Conservation (phyloP, 2,797 vertebrate genomes). For the Characodon lateralis region DNA sequence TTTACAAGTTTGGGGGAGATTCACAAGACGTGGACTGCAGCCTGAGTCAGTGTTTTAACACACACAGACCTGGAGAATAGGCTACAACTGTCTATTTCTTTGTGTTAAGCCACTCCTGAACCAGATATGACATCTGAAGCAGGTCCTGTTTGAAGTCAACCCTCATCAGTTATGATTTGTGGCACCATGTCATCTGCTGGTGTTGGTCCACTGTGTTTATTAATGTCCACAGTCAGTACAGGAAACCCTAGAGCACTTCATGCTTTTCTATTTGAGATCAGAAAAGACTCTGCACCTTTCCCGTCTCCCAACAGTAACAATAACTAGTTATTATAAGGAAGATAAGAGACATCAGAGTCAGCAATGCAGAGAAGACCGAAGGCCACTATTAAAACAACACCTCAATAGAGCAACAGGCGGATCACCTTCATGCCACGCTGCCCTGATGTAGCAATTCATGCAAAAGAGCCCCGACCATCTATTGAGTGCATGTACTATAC, state of each 20-base stretch:
- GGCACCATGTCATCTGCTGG: too few species aligned
- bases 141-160: too few species aligned
- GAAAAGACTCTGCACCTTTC: not conserved
- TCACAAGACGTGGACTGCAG: not conserved
- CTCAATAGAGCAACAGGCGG: too few species aligned
- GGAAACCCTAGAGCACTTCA: too few species aligned
- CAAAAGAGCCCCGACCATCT: not conserved
- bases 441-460: not conserved
- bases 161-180: too few species aligned
- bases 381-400: not conserved
- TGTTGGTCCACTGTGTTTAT: too few species aligned
- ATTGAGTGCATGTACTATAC: not conserved
- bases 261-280: too few species aligned
- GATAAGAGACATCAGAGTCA: not conserved
- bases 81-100: not conserved
- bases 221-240: too few species aligned
- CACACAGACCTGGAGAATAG: not conserved
- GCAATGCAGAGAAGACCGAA: not conserved
- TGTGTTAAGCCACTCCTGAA: not conserved
- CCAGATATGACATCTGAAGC: too few species aligned
- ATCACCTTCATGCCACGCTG: not conserved
- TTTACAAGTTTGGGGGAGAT: not conserved
- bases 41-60: not conserved
- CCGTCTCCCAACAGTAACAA: not conserved
- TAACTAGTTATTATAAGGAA: not conserved